phyloP scores from a whole-genome alignment of 2,113 vertebrate genomes.

The Sciurus niger region DNA sequence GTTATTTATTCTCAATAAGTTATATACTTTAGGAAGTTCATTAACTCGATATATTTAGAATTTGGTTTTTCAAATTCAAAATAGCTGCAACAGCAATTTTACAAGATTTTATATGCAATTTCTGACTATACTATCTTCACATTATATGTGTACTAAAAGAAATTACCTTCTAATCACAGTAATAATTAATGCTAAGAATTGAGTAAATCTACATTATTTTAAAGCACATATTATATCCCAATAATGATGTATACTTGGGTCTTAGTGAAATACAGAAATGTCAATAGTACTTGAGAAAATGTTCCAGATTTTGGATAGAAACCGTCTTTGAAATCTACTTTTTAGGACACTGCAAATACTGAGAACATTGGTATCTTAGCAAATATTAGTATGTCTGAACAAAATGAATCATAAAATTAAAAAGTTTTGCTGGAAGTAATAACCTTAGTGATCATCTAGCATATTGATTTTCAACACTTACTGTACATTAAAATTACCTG shows the following conservation, averaged over 20 bases:
- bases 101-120: not conserved
- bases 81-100: not conserved
- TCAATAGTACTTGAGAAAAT: not conserved
- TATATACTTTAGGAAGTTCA: conserved; percentile 1
- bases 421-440: conserved; percentile 58
- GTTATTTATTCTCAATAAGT: conserved; percentile 13
- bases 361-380: conserved; percentile 7
- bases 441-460: not conserved
- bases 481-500: conserved; percentile 8
- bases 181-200: conserved; percentile 13
- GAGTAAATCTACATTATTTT: conserved; percentile 15
- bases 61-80: conserved; percentile 67
- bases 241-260: not conserved
- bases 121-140: not conserved
- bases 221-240: not conserved
- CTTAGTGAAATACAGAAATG: not conserved
- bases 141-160: not conserved
- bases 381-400: conserved; percentile 22
- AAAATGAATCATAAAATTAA: conserved; percentile 51
- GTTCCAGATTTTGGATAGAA: conserved; percentile 22
- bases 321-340: conserved; percentile 17
- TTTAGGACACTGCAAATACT: not conserved
- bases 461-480: conserved; percentile 27
- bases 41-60: conserved; percentile 28
- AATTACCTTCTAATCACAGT: not conserved